phyloP scores from a whole-genome alignment of 1,140 invertebrate genomes.

The Drosophila kurseongensis region DNA sequence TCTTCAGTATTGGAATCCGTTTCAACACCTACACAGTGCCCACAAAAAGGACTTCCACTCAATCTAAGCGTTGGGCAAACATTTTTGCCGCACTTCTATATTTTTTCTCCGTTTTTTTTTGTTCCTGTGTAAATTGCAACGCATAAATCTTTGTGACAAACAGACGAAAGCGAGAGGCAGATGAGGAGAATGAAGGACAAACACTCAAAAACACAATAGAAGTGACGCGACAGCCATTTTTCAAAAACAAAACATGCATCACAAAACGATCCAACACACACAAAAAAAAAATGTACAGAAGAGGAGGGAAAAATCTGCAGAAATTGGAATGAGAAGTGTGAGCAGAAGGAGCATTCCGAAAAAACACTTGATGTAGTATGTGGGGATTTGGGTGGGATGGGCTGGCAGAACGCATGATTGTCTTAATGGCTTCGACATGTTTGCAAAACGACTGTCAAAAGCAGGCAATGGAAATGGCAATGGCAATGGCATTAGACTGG shows the following conservation, averaged over 20 bases:
- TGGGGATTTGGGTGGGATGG: slow-evolving; percentile 3
- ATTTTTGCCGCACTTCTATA: slow-evolving; percentile 49
- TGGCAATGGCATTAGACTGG: slow-evolving; percentile 42
- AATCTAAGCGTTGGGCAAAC: slow-evolving; percentile 75
- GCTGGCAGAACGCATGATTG: slow-evolving; percentile 67
- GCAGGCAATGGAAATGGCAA: slow-evolving; percentile 59
- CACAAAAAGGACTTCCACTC: slow-evolving; percentile 67
- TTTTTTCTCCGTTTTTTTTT: slow-evolving; percentile 2
- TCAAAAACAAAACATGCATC: slow-evolving; percentile 70
- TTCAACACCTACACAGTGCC: slow-evolving; percentile 53
- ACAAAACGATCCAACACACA: slow-evolving; percentile 63
- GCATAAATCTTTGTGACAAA: slow-evolving; percentile 81
- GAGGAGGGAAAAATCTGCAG: slow-evolving; percentile 9
- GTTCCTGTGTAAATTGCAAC: slow-evolving; percentile 77
- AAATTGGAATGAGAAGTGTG: slow-evolving; percentile 32
- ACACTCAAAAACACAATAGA: slow-evolving; percentile 80
- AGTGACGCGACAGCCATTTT: slow-evolving; percentile 81
- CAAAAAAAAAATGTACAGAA: slow-evolving; percentile 10
- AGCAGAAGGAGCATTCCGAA: slow-evolving; percentile 36
- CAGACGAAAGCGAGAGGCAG: slow-evolving; percentile 38
- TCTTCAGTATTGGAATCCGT: slow-evolving; percentile 25
- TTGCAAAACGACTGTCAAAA: slow-evolving; percentile 83
- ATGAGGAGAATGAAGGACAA: slow-evolving; percentile 51
- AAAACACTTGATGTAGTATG: slow-evolving; percentile 48
- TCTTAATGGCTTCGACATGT: slow-evolving; percentile 83